Conservation (phyloP, 2,113 vertebrate genomes). For the Panthera leo region DNA sequence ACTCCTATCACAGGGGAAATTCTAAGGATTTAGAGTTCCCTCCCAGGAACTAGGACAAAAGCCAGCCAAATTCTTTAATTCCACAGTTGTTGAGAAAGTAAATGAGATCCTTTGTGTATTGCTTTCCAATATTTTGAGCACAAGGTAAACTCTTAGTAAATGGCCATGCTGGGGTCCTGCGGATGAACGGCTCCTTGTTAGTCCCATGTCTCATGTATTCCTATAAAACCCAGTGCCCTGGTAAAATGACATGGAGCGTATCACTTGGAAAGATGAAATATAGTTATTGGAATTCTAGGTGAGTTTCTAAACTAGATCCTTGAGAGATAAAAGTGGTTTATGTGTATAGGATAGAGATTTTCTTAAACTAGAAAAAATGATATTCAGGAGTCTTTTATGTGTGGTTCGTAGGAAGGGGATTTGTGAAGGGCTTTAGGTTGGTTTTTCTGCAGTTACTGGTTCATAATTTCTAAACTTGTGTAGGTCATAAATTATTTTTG, state of each 20-base stretch:
- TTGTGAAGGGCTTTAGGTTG: not conserved
- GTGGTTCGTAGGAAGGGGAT: not conserved
- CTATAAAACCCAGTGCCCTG: not conserved
- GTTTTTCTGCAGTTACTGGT: not conserved
- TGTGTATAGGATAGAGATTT: not conserved
- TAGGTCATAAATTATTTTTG: not conserved
- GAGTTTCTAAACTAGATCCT: constrained; percentile 12
- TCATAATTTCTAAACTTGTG: not conserved
- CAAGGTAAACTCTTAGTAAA: not conserved
- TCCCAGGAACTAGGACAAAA: not conserved
- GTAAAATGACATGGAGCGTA: not conserved
- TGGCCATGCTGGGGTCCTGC: not conserved
- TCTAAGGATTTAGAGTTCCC: not conserved
- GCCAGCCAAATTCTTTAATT: not conserved
- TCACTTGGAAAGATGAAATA: constrained; percentile 23
- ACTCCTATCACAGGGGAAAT: not conserved
- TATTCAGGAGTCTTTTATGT: not conserved
- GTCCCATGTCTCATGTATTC: not conserved
- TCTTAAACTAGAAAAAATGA: constrained; percentile 10
- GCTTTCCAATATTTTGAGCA: not conserved
- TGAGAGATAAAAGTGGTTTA: not conserved
- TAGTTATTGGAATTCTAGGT: not conserved
- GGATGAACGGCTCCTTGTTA: not conserved
- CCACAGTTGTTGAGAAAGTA: not conserved
- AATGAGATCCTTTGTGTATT: constrained; percentile 3